Evolutionary conservation across 2,888 invertebrate genomes (phyloP).

Genomic region (Ommatoiulus sabulosus): DNA sequence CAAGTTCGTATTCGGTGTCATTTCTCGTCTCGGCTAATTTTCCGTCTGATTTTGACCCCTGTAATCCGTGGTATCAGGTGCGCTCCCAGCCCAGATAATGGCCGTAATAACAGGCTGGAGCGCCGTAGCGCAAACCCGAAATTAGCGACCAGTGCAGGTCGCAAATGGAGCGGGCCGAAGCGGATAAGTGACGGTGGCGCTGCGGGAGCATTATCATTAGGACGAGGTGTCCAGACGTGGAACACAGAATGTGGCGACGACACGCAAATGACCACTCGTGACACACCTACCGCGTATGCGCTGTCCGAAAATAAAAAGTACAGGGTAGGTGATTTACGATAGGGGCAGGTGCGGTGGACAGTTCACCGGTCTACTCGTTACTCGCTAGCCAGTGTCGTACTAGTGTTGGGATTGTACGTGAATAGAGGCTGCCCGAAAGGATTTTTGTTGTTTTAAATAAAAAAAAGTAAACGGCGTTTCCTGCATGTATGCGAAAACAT

Average conservation of each 20-base stretch:
- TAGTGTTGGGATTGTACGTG: too few relatives aligned
- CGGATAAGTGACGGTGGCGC: not conserved
- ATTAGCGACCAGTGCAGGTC: slow-evolving; percentile 36
- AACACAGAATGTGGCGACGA: not conserved
- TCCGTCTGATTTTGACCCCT: slow-evolving; percentile 7
- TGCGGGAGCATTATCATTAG: slow-evolving; percentile 1
- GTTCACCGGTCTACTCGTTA: not conserved
- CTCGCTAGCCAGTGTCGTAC: too few relatives aligned
- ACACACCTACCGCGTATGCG: not conserved
- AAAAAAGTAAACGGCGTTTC: too few relatives aligned
- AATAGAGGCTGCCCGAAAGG: too few relatives aligned
- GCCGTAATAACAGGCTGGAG: slow-evolving; percentile 44
- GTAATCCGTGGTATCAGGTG: not conserved
- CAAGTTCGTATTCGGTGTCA: not conserved
- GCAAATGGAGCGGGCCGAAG: slow-evolving; percentile 17
- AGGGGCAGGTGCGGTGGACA: not conserved
- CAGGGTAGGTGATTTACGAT: not conserved
- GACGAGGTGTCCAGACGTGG: not conserved
- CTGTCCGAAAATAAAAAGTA: not conserved
- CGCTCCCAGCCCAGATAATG: slow-evolving; percentile 13
- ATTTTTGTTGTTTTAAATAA: too few relatives aligned
- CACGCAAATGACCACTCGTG: slow-evolving; percentile 26
- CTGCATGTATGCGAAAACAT: too few relatives aligned
- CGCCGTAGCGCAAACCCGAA: slow-evolving; percentile 29
- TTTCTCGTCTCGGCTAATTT: not conserved